Base-by-base conservation (phyloP, 1,140 invertebrate genomes). In the Helicoverpa armigera region DNA sequence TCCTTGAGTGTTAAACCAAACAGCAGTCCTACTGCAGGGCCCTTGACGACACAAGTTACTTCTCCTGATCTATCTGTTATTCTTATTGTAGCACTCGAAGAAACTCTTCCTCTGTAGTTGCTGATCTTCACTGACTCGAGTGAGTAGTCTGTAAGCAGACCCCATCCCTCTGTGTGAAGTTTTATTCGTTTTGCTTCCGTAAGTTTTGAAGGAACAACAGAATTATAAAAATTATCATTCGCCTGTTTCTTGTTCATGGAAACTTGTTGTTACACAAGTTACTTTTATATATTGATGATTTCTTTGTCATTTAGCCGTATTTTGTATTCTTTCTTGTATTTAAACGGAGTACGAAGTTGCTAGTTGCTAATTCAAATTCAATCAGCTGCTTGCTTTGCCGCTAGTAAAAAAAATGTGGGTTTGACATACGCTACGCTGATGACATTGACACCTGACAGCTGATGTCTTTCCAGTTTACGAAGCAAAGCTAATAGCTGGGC, bases 61-160 rank as follows among this genome's bases (percentile, higher is more conserved):
- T 93, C 88, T 16, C 92, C 92, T 65, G 89, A 87, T 79, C 73
- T 84, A 87, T 94, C 92, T 31, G 83, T 80, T 56, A 94, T 72
- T 89, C 88, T 91, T 11, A 94, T 58, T 29, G 88, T 90, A 67
- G 94, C 94, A 69, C 86, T 80, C 14, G 92, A 89, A 23, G 82
- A 81, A 14, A 88, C 80, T 35, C 70, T 31, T 50, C 87, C 87
- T 70, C 87, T 89, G 23, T 83, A 83, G 48, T 82, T 82, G 63
- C 88, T 89, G 16, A 94, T 90, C 84, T 95, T 95, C n/a, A 95
- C 91, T 7, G 94, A 95, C 82, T 95, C 93, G 75, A 94, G 78
- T 79, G 85, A 87, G 83, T 91, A 95, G 74, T 94, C 90, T 9
- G 88, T 88, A 77, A 94, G 74, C 65, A 93, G 51, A 53, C 92